Conservation (phyloP, 2,888 invertebrate genomes). For the Anorthoa munda region DNA sequence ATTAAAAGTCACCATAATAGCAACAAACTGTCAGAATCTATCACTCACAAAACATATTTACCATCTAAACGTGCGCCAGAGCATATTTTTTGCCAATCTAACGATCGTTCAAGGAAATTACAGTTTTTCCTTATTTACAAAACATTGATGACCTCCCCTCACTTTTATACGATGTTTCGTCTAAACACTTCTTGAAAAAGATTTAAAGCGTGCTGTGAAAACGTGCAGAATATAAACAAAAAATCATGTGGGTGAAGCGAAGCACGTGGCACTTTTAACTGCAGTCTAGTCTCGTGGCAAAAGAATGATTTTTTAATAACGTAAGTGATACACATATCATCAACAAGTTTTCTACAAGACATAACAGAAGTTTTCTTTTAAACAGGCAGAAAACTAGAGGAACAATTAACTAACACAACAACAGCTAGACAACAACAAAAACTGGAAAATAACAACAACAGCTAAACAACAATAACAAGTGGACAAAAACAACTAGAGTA, state of each 20-base stretch:
- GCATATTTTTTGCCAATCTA: constrained; percentile 48
- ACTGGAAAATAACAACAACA: too few relatives aligned
- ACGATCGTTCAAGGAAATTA: constrained; percentile 60
- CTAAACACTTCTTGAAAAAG: constrained; percentile 41
- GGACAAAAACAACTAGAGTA: too few relatives aligned
- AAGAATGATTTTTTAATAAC: neutral
- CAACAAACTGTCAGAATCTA: constrained; percentile 18
- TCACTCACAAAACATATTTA: constrained; percentile 39
- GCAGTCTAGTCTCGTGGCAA: neutral
- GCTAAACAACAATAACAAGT: too few relatives aligned
- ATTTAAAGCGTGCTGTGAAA: constrained; percentile 27
- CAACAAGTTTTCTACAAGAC: neutral
- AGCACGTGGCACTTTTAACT: constrained; percentile 7
- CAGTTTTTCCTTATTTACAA: constrained; percentile 68
- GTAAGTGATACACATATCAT: neutral
- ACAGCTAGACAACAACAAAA: neutral
- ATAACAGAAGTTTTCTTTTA: neutral
- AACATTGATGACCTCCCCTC: constrained; percentile 57
- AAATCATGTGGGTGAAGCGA: neutral
- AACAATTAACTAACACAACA: neutral
- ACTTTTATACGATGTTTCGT: constrained; percentile 26
- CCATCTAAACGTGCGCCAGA: constrained; percentile 4
- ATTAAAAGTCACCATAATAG: neutral
- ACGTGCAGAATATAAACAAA: constrained; percentile 40
- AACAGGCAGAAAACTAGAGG: neutral